phyloP scores from a whole-genome alignment of 2,797 vertebrate genomes.

The Threskiornis aethiopicus region DNA sequence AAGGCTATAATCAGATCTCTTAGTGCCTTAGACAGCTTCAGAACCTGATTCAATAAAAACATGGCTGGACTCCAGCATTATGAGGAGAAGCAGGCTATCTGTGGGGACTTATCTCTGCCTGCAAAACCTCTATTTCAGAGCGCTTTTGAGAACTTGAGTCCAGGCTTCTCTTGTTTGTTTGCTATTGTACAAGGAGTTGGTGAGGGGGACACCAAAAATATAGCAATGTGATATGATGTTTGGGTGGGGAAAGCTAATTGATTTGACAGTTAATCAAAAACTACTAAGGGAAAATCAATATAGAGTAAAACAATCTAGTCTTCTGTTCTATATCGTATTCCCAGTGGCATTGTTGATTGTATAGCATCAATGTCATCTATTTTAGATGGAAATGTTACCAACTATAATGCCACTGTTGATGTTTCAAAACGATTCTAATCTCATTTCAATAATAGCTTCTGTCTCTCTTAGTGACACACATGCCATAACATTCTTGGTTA shows the following conservation, averaged over 20 bases:
- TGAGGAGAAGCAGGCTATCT: constrained; percentile 38
- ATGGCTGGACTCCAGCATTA: constrained; percentile 31
- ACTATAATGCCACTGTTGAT: constrained; percentile 76
- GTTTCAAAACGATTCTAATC: constrained; percentile 77
- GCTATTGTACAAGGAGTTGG: background rate
- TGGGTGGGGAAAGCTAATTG: constrained; percentile 60
- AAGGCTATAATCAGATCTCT: constrained; percentile 45
- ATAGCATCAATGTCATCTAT: constrained; percentile 68
- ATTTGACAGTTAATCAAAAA: constrained; percentile 71
- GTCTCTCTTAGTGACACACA: constrained; percentile 73
- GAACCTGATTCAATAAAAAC: constrained; percentile 60
- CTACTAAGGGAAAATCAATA: constrained; percentile 64
- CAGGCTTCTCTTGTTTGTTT: background rate
- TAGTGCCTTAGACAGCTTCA: constrained; percentile 57
- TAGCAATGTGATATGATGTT: constrained; percentile 26
- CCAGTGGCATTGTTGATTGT: constrained; percentile 70
- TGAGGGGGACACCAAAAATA: constrained; percentile 1
- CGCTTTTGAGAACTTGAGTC: background rate
- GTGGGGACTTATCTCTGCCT: constrained; percentile 18
- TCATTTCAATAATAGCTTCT: constrained; percentile 80
- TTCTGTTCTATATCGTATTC: constrained; percentile 56
- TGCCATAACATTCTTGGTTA: constrained; percentile 73
- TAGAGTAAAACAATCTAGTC: constrained; percentile 62
- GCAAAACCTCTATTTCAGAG: background rate
- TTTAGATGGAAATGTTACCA: constrained; percentile 73